Evolutionary conservation across 2,888 invertebrate species (phyloP).

Genomic region (Drosophila anomalipes): DNA sequence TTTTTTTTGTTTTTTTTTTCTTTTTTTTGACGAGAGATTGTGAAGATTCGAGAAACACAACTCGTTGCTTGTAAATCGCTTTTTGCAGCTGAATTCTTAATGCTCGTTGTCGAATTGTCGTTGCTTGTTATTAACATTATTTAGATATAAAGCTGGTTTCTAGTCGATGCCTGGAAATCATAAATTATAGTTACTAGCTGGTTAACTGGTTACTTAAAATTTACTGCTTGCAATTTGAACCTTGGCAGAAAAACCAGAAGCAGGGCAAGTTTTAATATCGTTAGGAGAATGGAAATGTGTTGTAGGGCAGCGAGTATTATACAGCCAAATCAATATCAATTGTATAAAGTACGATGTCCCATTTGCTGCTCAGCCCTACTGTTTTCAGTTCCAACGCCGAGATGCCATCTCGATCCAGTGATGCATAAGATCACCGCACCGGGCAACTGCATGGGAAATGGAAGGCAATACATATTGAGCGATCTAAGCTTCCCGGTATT

Average conservation of each 20-base stretch:
- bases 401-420: constrained; percentile 30
- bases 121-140: background rate
- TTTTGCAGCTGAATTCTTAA: background rate
- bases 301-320: background rate
- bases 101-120: background rate
- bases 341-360: constrained; percentile 50
- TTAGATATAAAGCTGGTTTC: background rate
- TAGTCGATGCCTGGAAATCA: background rate
- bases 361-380: constrained; percentile 9
- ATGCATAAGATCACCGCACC: constrained; percentile 63
- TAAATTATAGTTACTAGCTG: background rate
- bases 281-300: background rate
- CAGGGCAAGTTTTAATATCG: background rate
- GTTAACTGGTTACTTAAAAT: background rate
- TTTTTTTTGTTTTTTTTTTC: background rate
- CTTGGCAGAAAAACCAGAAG: background rate
- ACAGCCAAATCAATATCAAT: constrained; percentile 23
- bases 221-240: background rate
- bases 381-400: background rate
- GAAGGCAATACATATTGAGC: constrained; percentile 54
- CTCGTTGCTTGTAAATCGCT: background rate
- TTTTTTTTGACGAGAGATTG: background rate
- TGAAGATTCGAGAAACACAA: constrained; percentile 14
- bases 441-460: constrained; percentile 60
- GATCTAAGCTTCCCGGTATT: constrained; percentile 18